phyloP scores from a whole-genome alignment of 2,888 invertebrate genomes.

The Aphodius sticticus region DNA sequence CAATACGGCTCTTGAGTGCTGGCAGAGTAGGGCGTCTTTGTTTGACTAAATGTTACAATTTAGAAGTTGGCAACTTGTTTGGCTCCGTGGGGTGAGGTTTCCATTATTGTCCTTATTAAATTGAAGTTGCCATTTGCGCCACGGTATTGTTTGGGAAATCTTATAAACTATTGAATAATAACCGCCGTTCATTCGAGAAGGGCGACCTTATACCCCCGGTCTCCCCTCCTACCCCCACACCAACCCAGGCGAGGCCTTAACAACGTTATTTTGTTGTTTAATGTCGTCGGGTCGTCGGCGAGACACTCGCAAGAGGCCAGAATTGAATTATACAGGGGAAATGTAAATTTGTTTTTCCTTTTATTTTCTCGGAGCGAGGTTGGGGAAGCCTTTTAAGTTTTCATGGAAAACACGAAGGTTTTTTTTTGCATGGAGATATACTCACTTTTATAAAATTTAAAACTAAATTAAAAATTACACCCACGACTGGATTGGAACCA shows the following conservation, averaged over 20 bases:
- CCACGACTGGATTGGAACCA: too few relatives aligned
- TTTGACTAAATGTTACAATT: conserved; percentile 61
- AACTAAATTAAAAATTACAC: too few relatives aligned
- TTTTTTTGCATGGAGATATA: not conserved
- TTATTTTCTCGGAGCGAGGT: not conserved
- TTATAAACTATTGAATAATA: conserved; percentile 60
- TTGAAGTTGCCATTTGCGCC: conserved; percentile 60
- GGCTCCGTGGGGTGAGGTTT: conserved; percentile 58
- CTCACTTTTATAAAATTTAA: not conserved
- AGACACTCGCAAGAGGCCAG: not conserved
- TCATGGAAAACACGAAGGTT: not conserved
- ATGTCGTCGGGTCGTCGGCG: too few relatives aligned
- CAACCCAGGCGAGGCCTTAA: not conserved
- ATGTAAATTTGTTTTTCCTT: not conserved
- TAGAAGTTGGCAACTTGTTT: conserved; percentile 57
- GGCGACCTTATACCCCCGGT: not conserved
- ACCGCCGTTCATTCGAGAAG: conserved; percentile 18
- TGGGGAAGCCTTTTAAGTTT: not conserved
- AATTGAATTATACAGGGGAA: not conserved
- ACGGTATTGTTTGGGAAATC: conserved; percentile 59
- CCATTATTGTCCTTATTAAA: conserved; percentile 61
- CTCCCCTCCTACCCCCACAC: not conserved
- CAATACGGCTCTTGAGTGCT: conserved; percentile 51
- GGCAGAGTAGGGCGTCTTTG: conserved; percentile 52
- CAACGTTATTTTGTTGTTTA: not conserved